These are phyloP conservation scores for Passer montanus DNA, from an alignment of 2,113 vertebrate species.

Conservation along the genomic window DNA sequence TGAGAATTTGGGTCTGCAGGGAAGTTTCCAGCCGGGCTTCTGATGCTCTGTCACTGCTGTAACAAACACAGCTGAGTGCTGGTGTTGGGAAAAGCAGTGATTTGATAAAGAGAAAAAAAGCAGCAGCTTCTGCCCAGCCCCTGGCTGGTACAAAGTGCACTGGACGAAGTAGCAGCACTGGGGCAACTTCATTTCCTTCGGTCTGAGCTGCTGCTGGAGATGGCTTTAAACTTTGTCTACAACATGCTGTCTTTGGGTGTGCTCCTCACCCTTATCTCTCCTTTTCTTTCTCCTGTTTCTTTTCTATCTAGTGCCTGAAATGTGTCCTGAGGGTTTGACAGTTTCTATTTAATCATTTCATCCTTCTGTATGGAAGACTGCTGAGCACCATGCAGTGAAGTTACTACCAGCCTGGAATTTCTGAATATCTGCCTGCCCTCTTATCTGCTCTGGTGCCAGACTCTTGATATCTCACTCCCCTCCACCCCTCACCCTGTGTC, in stretches of 20 bases:
- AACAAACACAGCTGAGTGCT: neutral
- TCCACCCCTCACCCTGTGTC: neutral
- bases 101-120: neutral
- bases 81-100: neutral
- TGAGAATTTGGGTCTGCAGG: neutral
- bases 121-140: neutral
- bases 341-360: slow-evolving; percentile 58
- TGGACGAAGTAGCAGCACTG: neutral
- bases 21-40: neutral
- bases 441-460: slow-evolving; percentile 25
- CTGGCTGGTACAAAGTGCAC: neutral
- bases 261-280: slow-evolving; percentile 28
- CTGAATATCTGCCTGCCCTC: slow-evolving; percentile 21
- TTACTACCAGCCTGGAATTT: slow-evolving; percentile 11
- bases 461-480: neutral
- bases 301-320: slow-evolving; percentile 34
- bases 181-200: neutral
- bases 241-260: neutral
- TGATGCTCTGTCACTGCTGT: neutral
- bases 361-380: slow-evolving; percentile 13
- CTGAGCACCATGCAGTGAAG: slow-evolving; percentile 21
- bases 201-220: neutral
- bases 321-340: slow-evolving; percentile 41
- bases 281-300: slow-evolving; percentile 8
- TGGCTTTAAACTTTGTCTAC: slow-evolving; percentile 2